Conservation (phyloP, 2,888 invertebrate species). For the Patella depressa region DNA sequence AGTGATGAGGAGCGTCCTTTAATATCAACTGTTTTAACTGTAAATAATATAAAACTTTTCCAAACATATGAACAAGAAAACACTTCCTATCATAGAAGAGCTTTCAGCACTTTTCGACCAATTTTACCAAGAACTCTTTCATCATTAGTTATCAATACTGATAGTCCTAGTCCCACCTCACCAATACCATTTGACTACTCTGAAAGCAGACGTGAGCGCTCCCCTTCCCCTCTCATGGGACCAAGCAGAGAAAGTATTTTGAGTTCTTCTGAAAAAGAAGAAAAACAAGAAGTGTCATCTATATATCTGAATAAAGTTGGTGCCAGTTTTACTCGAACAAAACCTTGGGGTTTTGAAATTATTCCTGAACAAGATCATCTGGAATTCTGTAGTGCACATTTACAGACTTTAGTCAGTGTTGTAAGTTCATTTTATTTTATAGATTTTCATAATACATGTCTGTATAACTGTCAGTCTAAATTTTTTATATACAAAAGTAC, state of each 20-base stretch:
- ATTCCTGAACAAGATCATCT: constrained; percentile 62
- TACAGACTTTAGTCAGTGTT: constrained; percentile 66
- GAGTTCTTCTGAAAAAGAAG: constrained; percentile 32
- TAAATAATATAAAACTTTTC: constrained; percentile 63
- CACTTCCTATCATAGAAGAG: constrained; percentile 4
- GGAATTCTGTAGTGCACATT: constrained; percentile 63
- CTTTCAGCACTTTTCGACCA: constrained; percentile 77
- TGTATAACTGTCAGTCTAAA: background rate
- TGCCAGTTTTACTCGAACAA: constrained; percentile 80
- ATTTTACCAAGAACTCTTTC: constrained; percentile 94
- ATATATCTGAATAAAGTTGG: constrained; percentile 94
- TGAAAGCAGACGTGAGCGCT: constrained; percentile 26
- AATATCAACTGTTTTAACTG: constrained; percentile 75
- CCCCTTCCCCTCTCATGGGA: constrained; percentile 31
- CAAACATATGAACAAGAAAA: constrained; percentile 15
- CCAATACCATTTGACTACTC: constrained; percentile 5
- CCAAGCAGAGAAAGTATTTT: constrained; percentile 19
- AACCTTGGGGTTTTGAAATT: constrained; percentile 66
- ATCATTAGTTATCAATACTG: constrained; percentile 53
- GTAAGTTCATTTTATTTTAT: constrained; percentile 52
- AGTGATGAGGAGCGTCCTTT: constrained; percentile 82
- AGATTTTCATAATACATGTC: background rate
- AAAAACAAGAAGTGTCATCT: constrained; percentile 79
- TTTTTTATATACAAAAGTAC: background rate
- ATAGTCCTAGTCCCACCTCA: constrained; percentile 41